Evolutionary conservation across 2,888 invertebrate genomes (phyloP), one percentile per base, ranked within the genome.

Genomic region (Melanophora roralis): DNA sequence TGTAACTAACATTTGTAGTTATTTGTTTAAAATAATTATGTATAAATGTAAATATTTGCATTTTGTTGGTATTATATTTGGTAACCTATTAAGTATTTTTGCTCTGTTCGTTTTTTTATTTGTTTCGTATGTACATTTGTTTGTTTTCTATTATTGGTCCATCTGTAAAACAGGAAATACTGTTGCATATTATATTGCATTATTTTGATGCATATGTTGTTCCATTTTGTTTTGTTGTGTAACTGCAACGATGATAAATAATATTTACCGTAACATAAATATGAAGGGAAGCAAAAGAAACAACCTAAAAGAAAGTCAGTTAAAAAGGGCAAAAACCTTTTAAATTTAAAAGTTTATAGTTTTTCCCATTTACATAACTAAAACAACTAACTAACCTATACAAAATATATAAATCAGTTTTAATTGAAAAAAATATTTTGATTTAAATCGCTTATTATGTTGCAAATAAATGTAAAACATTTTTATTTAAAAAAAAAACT

Each of bases 121-220:
- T 14, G 49, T 57, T 74, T 65, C 40, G 55, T 47, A 49, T 27
- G 40, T n/a, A n/a, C n/a, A n/a, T n/a, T 59, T 40, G 19, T 38
- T 40, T 62, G 47, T 67, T 73, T 73, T 65, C 59, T 72, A 72
- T 65, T 78, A 67, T 67, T 71, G 74, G 69, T 74, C 69, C 60
- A 79, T 79, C 65, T 74, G 47, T 71, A 60, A 79, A 79, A 69
- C 79, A 74, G 79, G 79, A 79, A 79, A 74, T 75, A 71, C 38
- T 65, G 49, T 74, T 65, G 74, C 79, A 69, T 71, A 74, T 71
- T 69, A 38, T 65, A 68, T 78, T 78, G 53, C 62, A 73, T 51
- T 55, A 73, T 60, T 65, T 43, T 62, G 36, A 21, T 38, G 40
- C 9, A 9, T n/a, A 16, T 71, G 59, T 38, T 72, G 60, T 23